Evolutionary conservation across 2,888 invertebrate genomes (phyloP), one percentile per base, ranked within the genome.

Genomic region (Plusia festucae): DNA sequence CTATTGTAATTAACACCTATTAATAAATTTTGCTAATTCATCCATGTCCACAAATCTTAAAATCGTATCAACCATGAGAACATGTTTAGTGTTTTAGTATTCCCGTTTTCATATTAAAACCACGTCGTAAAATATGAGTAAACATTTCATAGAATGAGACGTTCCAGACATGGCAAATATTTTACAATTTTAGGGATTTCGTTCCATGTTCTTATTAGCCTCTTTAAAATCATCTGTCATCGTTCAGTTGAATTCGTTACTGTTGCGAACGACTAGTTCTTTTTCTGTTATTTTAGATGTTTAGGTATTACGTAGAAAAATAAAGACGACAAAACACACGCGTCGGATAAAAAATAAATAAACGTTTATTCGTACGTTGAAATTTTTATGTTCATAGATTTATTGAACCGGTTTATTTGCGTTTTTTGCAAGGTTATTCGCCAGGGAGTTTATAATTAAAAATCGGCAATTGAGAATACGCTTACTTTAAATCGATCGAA

Each of bases 351-450:
- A 68, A 74, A 72, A 78, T 80, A 78, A 78, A 78, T 78, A 69
- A 15, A 64, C 52, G 58, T 79, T 79, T 65, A 68, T 60, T 59
- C 59, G 59, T 62, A 62, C 64, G 75, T 55, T 80, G 78, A 80
- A 75, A 75, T 20, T 73, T 81, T 81, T 67, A 79, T 76, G 78
- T 68, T 81, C 70, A 79, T 72, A 73, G 60, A 73, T 76, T 78
- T 68, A 81, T 78, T 80, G 81, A 80, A 80, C 76, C 30, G 66
- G 63, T 68, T 69, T 76, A 73, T 81, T 81, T 79, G 59, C 24
- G 72, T 72, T 73, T 60, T 65, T 68, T 54, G 34, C 76, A 81
- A 81, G 81, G 79, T 78, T 78, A 75, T 72, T 81, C 68, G 73
- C 73, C 60, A 69, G 81, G 73, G 66, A 73, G 73, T 80, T 77